Percentiles rank a stretch among this genome's conserved stretches.
phyloP scores from a whole-genome alignment of 2,888 invertebrate species.

The Onthophagus sagittarius region DNA sequence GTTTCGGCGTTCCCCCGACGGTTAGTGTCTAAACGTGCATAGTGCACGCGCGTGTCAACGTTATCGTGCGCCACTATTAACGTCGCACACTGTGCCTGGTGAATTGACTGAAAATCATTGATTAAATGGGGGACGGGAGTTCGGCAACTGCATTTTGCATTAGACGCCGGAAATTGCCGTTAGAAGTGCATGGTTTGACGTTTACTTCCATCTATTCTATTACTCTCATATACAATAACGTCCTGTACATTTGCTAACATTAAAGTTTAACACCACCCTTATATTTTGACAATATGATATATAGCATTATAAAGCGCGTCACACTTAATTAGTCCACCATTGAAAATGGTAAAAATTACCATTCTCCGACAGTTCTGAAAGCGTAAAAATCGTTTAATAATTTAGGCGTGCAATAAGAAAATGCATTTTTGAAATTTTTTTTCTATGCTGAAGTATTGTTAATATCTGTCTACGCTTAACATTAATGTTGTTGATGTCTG shows the following conservation, averaged over 20 bases:
- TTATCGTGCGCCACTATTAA: conserved; percentile 9
- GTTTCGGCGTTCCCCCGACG: background rate
- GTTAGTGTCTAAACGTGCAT: conserved; percentile 5
- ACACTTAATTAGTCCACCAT: too few species aligned
- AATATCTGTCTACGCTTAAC: too few species aligned
- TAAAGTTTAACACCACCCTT: too few species aligned
- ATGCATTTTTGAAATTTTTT: too few species aligned
- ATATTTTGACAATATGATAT: too few species aligned
- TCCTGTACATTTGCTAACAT: background rate
- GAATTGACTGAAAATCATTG: background rate
- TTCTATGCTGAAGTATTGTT: too few species aligned
- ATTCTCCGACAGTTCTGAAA: too few species aligned
- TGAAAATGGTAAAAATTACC: too few species aligned
- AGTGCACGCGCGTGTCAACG: conserved; percentile 1
- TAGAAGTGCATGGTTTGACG: background rate
- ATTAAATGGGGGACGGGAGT: background rate
- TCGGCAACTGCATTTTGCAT: background rate
- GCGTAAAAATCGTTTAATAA: too few species aligned
- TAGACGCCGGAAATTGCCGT: background rate
- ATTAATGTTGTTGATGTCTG: too few species aligned
- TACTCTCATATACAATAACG: background rate
- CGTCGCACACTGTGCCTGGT: background rate
- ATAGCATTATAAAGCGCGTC: too few species aligned
- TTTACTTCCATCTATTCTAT: background rate
- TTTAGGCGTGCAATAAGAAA: too few species aligned